Percentiles rank a stretch among this genome's conserved stretches.
These are phyloP conservation scores for Muntiacus muntjak DNA, from an alignment of 2,113 vertebrate genomes.

Conservation along the genomic window DNA sequence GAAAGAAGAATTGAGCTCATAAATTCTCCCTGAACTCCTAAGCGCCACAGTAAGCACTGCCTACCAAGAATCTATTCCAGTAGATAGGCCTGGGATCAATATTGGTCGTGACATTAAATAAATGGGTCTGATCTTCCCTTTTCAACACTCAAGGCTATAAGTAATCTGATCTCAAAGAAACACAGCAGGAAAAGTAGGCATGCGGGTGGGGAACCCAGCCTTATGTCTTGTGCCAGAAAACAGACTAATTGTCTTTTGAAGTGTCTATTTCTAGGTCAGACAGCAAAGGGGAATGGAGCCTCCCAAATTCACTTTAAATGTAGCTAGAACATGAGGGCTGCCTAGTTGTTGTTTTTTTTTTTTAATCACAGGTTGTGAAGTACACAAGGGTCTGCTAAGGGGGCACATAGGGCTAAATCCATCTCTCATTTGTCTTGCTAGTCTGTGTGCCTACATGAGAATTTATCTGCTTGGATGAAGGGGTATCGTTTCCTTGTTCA, in stretches of 20 bases:
- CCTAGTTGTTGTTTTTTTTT: not conserved
- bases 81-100: conserved; percentile 9
- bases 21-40: conserved; percentile 43
- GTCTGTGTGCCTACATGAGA: not conserved
- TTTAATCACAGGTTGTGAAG: not conserved
- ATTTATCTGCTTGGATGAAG: not conserved
- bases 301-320: not conserved
- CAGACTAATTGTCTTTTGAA: not conserved
- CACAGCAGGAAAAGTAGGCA: not conserved
- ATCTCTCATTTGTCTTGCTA: not conserved
- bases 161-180: conserved; percentile 29
- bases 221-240: not conserved
- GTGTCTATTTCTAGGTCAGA: not conserved
- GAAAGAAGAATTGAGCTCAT: conserved; percentile 25
- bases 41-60: not conserved
- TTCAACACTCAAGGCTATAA: conserved; percentile 47
- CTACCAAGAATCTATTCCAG: conserved; percentile 1
- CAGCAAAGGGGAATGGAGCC: not conserved
- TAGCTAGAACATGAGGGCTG: not conserved
- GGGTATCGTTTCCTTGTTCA: not conserved
- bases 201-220: not conserved
- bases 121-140: conserved; percentile 40
- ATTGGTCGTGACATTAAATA: conserved; percentile 47
- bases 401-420: not conserved
- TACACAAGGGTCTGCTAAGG: not conserved